Evolutionary conservation across 2,888 invertebrate species (phyloP).

Genomic region (Drosophila yooni): DNA sequence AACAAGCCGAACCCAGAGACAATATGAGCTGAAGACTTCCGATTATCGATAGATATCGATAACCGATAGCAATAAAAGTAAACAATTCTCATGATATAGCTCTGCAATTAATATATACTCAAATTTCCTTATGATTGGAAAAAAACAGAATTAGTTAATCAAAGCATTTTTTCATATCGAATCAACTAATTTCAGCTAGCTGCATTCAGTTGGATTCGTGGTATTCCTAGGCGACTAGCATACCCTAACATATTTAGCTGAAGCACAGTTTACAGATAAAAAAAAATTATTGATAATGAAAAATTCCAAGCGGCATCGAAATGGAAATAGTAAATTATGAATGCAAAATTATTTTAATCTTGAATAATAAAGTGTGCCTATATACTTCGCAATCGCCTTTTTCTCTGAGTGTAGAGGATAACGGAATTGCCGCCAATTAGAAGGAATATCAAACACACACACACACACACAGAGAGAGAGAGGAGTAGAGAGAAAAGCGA

Average conservation of each 20-base stretch:
- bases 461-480: constrained; percentile 9
- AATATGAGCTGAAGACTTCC: neutral
- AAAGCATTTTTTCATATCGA: neutral
- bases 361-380: neutral
- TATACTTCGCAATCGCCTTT: neutral
- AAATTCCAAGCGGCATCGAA: neutral
- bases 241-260: neutral
- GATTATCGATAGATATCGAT: neutral
- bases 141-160: neutral
- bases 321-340: neutral
- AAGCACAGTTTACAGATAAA: neutral
- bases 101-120: neutral
- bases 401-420: constrained; percentile 4
- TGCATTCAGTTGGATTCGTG: neutral
- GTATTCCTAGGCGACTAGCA: neutral
- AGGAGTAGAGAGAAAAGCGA: constrained; percentile 4
- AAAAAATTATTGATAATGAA: too few species aligned
- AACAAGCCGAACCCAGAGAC: neutral
- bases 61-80: neutral
- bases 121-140: neutral
- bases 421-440: constrained; percentile 52
- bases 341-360: neutral
- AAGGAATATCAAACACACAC: constrained; percentile 20
- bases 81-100: neutral
- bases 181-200: neutral